Percentiles rank a stretch among this genome's conserved stretches.
These are phyloP conservation scores for Escarpia spicata DNA, from an alignment of 2,888 invertebrate genomes.

Conservation along the genomic window DNA sequence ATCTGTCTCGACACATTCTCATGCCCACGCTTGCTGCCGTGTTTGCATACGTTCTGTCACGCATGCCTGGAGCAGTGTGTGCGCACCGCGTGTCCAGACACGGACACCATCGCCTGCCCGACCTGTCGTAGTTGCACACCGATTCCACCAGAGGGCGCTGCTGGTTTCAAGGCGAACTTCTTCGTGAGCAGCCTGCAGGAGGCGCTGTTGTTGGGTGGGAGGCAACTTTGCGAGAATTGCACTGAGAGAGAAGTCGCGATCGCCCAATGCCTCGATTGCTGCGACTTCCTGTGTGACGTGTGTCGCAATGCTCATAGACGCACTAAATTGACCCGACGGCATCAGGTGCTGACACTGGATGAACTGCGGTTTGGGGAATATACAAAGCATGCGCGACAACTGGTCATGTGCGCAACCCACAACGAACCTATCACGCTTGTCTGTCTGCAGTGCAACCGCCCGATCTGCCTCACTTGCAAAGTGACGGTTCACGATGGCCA, in stretches of 20 bases:
- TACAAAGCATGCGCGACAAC: background rate
- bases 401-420: background rate
- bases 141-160: background rate
- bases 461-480: background rate
- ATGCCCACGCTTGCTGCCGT: background rate
- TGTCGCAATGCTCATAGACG: slow-evolving; percentile 54
- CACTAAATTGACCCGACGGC: slow-evolving; percentile 57
- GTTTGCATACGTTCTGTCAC: background rate
- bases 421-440: background rate
- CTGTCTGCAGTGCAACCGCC: background rate
- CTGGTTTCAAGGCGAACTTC: background rate
- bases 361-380: slow-evolving; percentile 26
- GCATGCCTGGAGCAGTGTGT: background rate
- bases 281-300: slow-evolving; percentile 54
- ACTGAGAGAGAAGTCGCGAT: slow-evolving; percentile 38
- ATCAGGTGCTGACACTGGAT: slow-evolving; percentile 50
- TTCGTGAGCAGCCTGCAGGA: background rate
- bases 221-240: background rate
- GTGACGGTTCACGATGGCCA: background rate
- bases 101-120: background rate
- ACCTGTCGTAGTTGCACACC: background rate
- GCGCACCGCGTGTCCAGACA: background rate
- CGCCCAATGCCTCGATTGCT: slow-evolving; percentile 55
- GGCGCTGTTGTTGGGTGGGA: background rate
- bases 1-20: background rate